Evolutionary conservation across 2,113 vertebrate species (phyloP).

Genomic region (Herpetotheres cachinnans): DNA sequence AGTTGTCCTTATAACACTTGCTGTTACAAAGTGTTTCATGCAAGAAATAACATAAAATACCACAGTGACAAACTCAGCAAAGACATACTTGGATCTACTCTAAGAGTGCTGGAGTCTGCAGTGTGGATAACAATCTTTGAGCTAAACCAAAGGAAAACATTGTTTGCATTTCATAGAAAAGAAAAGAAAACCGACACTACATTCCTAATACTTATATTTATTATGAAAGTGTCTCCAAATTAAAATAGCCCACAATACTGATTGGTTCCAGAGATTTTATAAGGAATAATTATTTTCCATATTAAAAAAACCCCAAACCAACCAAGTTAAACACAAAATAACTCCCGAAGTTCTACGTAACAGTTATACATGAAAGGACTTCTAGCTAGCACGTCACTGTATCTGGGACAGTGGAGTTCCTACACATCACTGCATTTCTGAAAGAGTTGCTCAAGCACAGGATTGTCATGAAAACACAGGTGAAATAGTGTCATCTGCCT

Average conservation of each 20-base stretch:
- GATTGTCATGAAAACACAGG: slow-evolving; percentile 67
- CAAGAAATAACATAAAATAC: background rate
- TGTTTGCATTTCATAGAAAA: background rate
- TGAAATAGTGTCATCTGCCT: slow-evolving; percentile 40
- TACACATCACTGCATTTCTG: slow-evolving; percentile 58
- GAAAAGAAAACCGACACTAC: slow-evolving; percentile 23
- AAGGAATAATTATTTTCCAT: slow-evolving; percentile 62
- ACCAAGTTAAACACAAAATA: slow-evolving; percentile 56
- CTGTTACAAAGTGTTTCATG: background rate
- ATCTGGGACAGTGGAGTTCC: slow-evolving; percentile 52
- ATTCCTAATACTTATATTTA: slow-evolving; percentile 76
- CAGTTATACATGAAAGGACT: slow-evolving; percentile 62
- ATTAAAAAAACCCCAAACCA: slow-evolving; percentile 25
- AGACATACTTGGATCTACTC: background rate
- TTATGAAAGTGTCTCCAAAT: slow-evolving; percentile 81
- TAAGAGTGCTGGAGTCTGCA: background rate
- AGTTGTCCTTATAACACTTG: background rate
- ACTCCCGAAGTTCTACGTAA: slow-evolving; percentile 19
- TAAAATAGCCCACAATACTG: slow-evolving; percentile 73
- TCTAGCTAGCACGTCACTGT: slow-evolving; percentile 61
- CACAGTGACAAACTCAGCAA: background rate
- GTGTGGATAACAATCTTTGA: background rate
- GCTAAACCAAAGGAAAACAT: background rate
- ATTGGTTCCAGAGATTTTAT: slow-evolving; percentile 71
- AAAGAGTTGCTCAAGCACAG: slow-evolving; percentile 69